Conservation (phyloP, 1,140 invertebrate genomes). For the Aphelinus atriplicis region DNA sequence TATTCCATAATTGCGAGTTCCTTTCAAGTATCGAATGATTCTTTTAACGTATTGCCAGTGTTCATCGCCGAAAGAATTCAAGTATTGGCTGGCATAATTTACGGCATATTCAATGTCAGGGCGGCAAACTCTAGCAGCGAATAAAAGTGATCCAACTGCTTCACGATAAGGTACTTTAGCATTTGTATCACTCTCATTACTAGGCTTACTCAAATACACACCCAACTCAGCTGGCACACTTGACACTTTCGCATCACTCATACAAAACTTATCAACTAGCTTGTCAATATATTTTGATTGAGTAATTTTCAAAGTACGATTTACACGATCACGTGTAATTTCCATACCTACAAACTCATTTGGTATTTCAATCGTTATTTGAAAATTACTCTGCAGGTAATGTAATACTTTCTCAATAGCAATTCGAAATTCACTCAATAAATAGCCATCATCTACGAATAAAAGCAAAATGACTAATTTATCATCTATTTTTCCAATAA, state of each 20-base stretch:
- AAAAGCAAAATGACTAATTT: conserved; percentile 24
- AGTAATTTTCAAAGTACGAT: conserved; percentile 17
- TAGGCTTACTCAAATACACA: background rate
- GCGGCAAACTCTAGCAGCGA: conserved; percentile 49
- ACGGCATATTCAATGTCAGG: conserved; percentile 58
- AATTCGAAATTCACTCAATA: conserved; percentile 43
- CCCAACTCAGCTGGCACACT: background rate
- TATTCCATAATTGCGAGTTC: conserved; percentile 38
- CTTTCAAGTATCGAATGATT: conserved; percentile 41
- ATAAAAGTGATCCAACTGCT: conserved; percentile 55
- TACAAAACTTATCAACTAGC: conserved; percentile 2
- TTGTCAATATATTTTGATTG: conserved; percentile 2
- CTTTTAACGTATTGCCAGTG: conserved; percentile 43
- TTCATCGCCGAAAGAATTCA: conserved; percentile 19
- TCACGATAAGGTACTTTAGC: conserved; percentile 45
- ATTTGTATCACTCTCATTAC: background rate
- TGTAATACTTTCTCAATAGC: conserved; percentile 41
- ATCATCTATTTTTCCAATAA: conserved; percentile 22
- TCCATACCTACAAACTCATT: conserved; percentile 48
- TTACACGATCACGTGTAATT: conserved; percentile 44
- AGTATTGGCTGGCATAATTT: conserved; percentile 45
- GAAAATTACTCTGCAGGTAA: conserved; percentile 43
- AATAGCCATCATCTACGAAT: conserved; percentile 51
- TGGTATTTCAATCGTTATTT: conserved; percentile 42
- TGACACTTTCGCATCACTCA: background rate